Evolutionary conservation across 2,113 vertebrate species (phyloP).

Genomic region (Ursus arctos): DNA sequence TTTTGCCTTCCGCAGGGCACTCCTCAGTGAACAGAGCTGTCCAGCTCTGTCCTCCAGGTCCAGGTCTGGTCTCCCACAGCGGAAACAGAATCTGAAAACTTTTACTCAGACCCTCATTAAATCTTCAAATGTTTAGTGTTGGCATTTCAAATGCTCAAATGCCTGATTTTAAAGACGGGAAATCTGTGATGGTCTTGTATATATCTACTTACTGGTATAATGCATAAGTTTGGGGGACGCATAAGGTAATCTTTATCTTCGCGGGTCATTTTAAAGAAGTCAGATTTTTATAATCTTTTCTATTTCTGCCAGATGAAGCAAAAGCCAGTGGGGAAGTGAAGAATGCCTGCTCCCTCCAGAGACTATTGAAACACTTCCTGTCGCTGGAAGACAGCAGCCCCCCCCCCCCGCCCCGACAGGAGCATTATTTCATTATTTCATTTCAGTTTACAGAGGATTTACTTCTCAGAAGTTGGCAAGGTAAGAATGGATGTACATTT

Average conservation of each 20-base stretch:
- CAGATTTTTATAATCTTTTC: conserved; percentile 31
- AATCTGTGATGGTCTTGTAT: neutral
- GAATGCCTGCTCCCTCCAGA: neutral
- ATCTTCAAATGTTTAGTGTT: neutral
- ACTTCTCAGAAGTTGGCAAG: conserved; percentile 21
- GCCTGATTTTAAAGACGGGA: neutral
- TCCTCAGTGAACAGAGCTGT: neutral
- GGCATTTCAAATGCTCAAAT: neutral
- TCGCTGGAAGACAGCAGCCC: conserved; percentile 1
- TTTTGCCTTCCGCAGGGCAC: neutral
- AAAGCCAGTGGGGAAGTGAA: conserved; percentile 45
- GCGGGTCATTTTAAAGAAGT: conserved; percentile 24
- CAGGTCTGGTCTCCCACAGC: conserved; percentile 4
- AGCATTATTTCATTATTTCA: conserved; percentile 13
- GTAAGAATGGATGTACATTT: conserved; percentile 51
- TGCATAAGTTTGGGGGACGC: neutral
- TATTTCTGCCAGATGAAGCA: conserved; percentile 43
- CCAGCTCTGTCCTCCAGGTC: neutral
- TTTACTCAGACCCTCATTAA: neutral
- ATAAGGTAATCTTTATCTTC: neutral
- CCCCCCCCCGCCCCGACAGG: no score
- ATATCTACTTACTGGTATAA: neutral
- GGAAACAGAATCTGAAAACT: conserved; percentile 35
- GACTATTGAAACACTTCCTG: neutral
- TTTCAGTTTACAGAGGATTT: conserved; percentile 32